These are phyloP conservation scores for Hirtodrosophila trivittata DNA, from an alignment of 2,888 invertebrate genomes.

Conservation along the genomic window DNA sequence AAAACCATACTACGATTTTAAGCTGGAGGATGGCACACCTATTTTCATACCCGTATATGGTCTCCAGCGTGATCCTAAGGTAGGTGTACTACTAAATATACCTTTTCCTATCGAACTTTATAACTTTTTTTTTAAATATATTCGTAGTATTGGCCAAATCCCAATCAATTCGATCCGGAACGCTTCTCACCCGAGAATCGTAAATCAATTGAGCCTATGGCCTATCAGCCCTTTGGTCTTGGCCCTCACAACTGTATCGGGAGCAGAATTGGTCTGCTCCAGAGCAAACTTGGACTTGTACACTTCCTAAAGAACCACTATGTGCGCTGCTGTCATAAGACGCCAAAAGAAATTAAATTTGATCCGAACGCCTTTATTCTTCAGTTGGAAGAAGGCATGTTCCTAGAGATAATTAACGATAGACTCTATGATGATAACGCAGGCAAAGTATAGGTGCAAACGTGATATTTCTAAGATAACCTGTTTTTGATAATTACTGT, in stretches of 20 bases:
- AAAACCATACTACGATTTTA: slow-evolving; percentile 77
- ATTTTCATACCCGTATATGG: slow-evolving; percentile 80
- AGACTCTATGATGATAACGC: slow-evolving; percentile 56
- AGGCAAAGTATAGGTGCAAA: too few relatives aligned
- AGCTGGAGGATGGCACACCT: slow-evolving; percentile 78
- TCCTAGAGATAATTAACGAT: slow-evolving; percentile 77
- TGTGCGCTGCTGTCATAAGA: slow-evolving; percentile 67
- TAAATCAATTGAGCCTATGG: slow-evolving; percentile 64
- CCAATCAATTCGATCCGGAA: slow-evolving; percentile 81
- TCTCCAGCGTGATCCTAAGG: slow-evolving; percentile 82
- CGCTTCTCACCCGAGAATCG: slow-evolving; percentile 79
- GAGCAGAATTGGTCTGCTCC: slow-evolving; percentile 80
- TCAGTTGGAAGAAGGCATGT: slow-evolving; percentile 68
- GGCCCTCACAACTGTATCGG: slow-evolving; percentile 83
- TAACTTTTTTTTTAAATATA: too few relatives aligned
- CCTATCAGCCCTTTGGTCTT: slow-evolving; percentile 80
- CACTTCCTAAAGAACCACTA: slow-evolving; percentile 80
- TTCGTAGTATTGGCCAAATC: slow-evolving; percentile 80
- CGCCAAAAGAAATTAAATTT: slow-evolving; percentile 66
- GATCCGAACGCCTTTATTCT: slow-evolving; percentile 78
- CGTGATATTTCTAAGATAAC: too few relatives aligned
- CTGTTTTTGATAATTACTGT: too few relatives aligned
- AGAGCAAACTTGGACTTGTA: slow-evolving; percentile 80
- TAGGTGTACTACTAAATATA: slow-evolving; percentile 34
- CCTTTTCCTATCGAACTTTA: too few relatives aligned